These are phyloP conservation scores for Hymenochirus boettgeri DNA, from an alignment of 2,113 vertebrate species.

Conservation along the genomic window DNA sequence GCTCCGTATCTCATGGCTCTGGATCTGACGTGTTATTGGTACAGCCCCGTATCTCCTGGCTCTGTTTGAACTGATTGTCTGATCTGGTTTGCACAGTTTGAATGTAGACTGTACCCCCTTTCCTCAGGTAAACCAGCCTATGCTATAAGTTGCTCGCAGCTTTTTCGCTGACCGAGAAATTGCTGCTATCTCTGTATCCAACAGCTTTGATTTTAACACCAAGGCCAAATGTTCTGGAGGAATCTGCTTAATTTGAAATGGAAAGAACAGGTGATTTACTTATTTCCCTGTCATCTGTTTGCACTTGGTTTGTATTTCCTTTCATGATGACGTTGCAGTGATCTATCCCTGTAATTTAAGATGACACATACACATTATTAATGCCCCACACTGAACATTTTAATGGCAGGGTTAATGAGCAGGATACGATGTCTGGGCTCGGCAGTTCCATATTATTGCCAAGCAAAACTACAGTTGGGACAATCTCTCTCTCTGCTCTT, in stretches of 20 bases:
- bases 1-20: too few species aligned
- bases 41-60: too few species aligned
- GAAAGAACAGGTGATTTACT: conserved; percentile 9
- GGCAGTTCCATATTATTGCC: too few species aligned
- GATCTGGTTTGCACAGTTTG: too few species aligned
- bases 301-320: not conserved
- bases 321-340: not conserved
- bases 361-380: not conserved
- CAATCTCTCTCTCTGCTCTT: too few species aligned
- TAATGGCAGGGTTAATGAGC: not conserved
- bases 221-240: not conserved
- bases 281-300: not conserved
- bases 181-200: not conserved
- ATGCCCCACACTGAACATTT: not conserved
- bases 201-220: conserved; percentile 1
- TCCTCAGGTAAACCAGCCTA: too few species aligned
- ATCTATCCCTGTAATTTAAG: not conserved
- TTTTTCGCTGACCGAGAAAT: too few species aligned
- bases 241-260: conserved; percentile 3
- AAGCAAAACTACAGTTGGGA: too few species aligned
- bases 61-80: too few species aligned
- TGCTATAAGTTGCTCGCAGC: too few species aligned
- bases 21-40: too few species aligned
- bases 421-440: not conserved
- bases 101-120: too few species aligned